Conservation (phyloP, 1,140 invertebrate genomes). For the Drosophila paulistorum region DNA sequence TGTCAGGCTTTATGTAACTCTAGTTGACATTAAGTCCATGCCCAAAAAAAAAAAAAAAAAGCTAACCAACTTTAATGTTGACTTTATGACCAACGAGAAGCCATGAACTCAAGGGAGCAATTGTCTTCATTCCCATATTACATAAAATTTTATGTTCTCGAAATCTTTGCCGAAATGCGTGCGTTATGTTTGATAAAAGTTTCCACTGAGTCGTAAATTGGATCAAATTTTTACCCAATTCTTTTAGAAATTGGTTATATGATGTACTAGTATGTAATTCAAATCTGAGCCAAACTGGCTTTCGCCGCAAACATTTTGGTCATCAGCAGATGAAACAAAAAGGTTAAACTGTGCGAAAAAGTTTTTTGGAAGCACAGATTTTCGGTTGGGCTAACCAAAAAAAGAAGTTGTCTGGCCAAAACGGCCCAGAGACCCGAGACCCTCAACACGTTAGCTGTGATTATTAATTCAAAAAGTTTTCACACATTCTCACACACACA, state of each 20-base stretch:
- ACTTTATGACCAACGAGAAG: background rate
- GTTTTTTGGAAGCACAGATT: slow-evolving; percentile 49
- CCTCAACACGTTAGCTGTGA: slow-evolving; percentile 45
- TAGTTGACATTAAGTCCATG: slow-evolving; percentile 14
- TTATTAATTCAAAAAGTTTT: slow-evolving; percentile 67
- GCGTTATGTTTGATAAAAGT: background rate
- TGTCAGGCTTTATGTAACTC: slow-evolving; percentile 32
- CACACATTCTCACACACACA: slow-evolving; percentile 31
- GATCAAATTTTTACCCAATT: background rate
- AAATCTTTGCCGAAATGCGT: background rate
- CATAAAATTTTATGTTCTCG: background rate
- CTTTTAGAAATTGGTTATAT: background rate
- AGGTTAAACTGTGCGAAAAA: slow-evolving; percentile 12
- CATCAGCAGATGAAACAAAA: background rate
- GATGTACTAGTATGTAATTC: background rate
- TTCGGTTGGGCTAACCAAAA: slow-evolving; percentile 29
- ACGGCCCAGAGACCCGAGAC: slow-evolving; percentile 28
- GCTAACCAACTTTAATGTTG: slow-evolving; percentile 38
- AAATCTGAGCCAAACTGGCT: background rate
- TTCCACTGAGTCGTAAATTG: background rate
- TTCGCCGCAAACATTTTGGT: background rate
- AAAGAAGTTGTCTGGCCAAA: slow-evolving; percentile 24
- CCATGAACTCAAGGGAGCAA: background rate
- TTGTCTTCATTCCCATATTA: background rate
- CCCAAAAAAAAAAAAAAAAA: slow-evolving; percentile 9